Base-by-base conservation (phyloP, 2,888 invertebrate species). In the Carabus problematicus region DNA sequence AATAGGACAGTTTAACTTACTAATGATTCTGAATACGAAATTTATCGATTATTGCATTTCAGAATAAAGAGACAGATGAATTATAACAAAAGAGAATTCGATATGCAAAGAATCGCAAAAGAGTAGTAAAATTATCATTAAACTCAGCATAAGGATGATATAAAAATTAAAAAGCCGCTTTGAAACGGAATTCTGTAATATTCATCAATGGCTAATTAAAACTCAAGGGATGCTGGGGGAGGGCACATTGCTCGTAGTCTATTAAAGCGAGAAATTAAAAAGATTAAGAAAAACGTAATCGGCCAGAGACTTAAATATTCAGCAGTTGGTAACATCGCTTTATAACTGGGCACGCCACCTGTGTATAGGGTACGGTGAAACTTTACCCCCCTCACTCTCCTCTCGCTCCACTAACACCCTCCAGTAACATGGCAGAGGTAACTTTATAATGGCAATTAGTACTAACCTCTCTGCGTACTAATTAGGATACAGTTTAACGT, bases 401-500 rank as follows among this genome's bases (percentile, higher is more conserved):
- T 29, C 29, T 3, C 29, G 29, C 29, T 29, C n/a, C n/a, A 6
- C 29, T 29, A 29, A 29, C 29, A 29, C 29, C 6, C 29, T 29
- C 29, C 29, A 3, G 54, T 40, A 8, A 12, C 56, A 39, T 56
- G 56, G 67, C 52, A 45, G 2, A 60, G 67, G 52, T 67, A 67
- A 67, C 67, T 67, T 67, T 67, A 67, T 67, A 67, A 67, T 60
- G 40, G 60, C 67, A 67, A 67, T 67, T 67, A 60, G 67, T 42
- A 52, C 52, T 64, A 67, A 60, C 67, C 67, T 67, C 56, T 56
- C 60, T 59, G 59, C 19, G 67, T 60, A 52, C 67, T 67, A 67
- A 67, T 67, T 67, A 67, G 60, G n/a, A 6, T 60, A 29, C 49
- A 67, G 52, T 67, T 67, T 67, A 67, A 60, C 67, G 60, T 49